Evolutionary conservation across 2,888 invertebrate genomes (phyloP), one percentile per base, ranked within the genome.

Genomic region (Amblyteles armatorius): DNA sequence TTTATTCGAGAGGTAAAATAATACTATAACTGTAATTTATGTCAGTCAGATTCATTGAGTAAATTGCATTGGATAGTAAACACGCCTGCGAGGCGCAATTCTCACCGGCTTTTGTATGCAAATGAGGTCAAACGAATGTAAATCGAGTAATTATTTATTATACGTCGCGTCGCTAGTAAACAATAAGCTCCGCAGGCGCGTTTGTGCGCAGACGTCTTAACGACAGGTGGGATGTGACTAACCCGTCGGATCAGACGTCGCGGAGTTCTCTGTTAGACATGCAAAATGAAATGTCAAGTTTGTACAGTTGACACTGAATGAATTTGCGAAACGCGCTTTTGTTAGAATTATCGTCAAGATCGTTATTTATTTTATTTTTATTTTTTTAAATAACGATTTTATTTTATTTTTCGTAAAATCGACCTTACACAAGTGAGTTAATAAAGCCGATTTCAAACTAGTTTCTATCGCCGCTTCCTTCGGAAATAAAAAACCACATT

Each of bases 221-320:
- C 11, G 57, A 60, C 73, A 40, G 73, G 40, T 73, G 57, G 40
- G n/a, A 44, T 6, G 40, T 22, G 72, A 57, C 73, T 7, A 73
- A 57, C 33, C 16, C 40, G n/a, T 6, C 73, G 44, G 55, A 73
- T 55, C 73, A 73, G 57, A 57, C 57, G 9, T 26, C 44, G 26
- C 33, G 36, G 33, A 22, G 40, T 33, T 11, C 19, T 9, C 33
- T 57, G 72, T 40, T 40, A 44, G 40, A 60, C 22, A 44, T 44
- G 57, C 57, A 40, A 73, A 40, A 40, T 7, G 1, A 26, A 16
- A 57, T 13, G 22, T 73, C 26, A n/a, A 26, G 52, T 22, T 9
- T 60, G 36, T 19, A 16, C 16, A 5, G 11, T 0, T 40, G 40
- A 40, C 69, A 33, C 9, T 19, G n/a, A 73, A 44, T n/a, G 26